Conservation (phyloP, 2,888 invertebrate species). For the Priocnemis perturbator region DNA sequence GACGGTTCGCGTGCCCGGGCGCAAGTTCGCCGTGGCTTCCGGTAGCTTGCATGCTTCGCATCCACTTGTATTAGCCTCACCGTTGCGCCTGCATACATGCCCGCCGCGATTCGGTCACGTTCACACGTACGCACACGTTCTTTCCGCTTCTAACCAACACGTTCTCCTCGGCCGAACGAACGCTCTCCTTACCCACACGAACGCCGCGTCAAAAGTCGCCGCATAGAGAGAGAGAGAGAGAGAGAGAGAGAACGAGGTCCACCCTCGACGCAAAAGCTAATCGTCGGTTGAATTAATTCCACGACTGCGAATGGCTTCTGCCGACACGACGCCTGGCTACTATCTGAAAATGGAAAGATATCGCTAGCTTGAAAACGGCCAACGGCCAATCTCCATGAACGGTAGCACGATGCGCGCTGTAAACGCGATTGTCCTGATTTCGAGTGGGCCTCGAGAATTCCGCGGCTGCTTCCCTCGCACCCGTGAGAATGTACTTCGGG, state of each 20-base stretch:
- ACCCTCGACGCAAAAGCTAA: conserved; percentile 60
- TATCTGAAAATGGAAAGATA: conserved; percentile 42
- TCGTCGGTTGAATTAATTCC: conserved; percentile 69
- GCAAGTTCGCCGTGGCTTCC: conserved; percentile 67
- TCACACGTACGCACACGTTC: conserved; percentile 4
- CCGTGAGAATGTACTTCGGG: too few relatives aligned
- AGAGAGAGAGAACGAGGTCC: too few relatives aligned
- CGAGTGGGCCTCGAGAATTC: not conserved
- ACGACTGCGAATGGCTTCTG: conserved; percentile 65
- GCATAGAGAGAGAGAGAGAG: too few relatives aligned
- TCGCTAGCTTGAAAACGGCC: conserved; percentile 25
- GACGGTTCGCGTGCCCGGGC: conserved; percentile 53
- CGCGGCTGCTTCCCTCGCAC: conserved; percentile 4
- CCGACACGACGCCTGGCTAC: conserved; percentile 34
- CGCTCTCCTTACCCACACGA: conserved; percentile 24
- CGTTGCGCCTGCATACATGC: conserved; percentile 13
- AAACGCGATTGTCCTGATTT: conserved; percentile 32
- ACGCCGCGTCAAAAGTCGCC: conserved; percentile 24
- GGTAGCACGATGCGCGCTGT: conserved; percentile 8
- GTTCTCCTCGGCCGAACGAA: conserved; percentile 15
- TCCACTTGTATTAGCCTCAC: conserved; percentile 65
- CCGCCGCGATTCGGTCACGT: conserved; percentile 10
- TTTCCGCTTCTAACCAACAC: not conserved
- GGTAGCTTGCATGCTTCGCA: conserved; percentile 67
- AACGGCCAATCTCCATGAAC: conserved; percentile 17